Evolutionary conservation across 2,797 vertebrate genomes (phyloP).

Genomic region (Chloroceryle inda): DNA sequence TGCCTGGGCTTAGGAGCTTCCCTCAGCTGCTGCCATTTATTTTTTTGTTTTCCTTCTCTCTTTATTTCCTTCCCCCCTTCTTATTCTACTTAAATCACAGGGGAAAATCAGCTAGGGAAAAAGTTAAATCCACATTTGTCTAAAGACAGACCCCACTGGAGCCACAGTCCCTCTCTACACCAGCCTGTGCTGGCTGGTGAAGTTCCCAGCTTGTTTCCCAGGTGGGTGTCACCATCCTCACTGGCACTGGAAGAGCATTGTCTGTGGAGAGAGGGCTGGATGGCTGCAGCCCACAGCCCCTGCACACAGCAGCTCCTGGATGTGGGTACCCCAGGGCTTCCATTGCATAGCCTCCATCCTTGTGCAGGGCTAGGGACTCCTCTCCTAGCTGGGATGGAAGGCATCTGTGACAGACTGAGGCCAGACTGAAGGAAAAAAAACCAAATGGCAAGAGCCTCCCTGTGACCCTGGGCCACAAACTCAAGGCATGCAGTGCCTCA

Average conservation of each 20-base stretch:
- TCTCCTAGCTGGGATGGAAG: fast-evolving
- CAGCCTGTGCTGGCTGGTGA: fast-evolving
- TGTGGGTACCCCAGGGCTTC: not conserved
- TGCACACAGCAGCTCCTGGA: not conserved
- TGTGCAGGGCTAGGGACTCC: fast-evolving
- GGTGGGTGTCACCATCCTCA: not conserved
- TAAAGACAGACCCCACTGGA: fast-evolving
- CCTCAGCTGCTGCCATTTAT: not conserved
- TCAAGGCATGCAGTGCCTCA: fast-evolving
- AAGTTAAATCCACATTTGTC: not conserved
- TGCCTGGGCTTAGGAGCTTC: not conserved
- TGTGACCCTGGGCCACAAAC: too few relatives aligned
- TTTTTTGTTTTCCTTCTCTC: not conserved
- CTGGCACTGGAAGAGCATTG: fast-evolving
- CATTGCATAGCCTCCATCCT: fast-evolving
- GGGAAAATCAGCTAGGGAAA: not conserved
- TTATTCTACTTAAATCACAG: not conserved
- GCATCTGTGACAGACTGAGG: fast-evolving
- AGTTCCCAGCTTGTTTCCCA: not conserved
- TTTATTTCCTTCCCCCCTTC: not conserved
- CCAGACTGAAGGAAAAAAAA: fast-evolving
- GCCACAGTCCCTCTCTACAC: fast-evolving
- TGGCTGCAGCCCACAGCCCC: fast-evolving
- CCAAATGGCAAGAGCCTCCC: fast-evolving
- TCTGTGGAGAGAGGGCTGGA: fast-evolving